Percentiles rank a stretch among this genome's conserved stretches.
phyloP scores from a whole-genome alignment of 2,797 vertebrate species.

The Neosilurus hyrtlii region DNA sequence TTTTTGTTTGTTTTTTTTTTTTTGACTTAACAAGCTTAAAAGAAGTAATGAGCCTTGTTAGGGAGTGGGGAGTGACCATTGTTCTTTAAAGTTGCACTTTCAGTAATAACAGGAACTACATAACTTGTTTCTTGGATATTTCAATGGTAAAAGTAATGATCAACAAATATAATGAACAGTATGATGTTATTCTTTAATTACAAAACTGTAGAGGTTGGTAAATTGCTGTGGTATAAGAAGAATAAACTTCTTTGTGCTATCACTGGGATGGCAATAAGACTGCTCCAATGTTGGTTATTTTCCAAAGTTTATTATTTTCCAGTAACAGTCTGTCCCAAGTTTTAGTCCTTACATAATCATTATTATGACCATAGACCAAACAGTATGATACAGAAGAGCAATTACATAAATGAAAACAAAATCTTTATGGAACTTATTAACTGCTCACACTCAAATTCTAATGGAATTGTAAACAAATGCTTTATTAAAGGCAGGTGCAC shows the following conservation, averaged over 20 bases:
- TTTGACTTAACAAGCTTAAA: background rate
- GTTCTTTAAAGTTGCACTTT: background rate
- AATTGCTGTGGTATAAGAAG: background rate
- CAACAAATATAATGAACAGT: background rate
- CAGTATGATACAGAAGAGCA: background rate
- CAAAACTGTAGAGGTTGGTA: background rate
- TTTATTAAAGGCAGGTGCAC: conserved; percentile 4
- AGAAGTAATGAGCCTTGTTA: background rate
- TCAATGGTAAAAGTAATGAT: background rate
- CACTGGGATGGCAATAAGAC: background rate
- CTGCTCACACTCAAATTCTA: background rate
- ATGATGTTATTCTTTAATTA: background rate
- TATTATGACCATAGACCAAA: background rate
- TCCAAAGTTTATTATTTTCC: conserved; percentile 2
- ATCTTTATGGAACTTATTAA: background rate
- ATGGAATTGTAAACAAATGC: background rate
- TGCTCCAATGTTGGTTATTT: background rate
- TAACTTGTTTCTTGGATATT: background rate
- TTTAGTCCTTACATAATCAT: background rate
- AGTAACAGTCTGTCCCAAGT: background rate
- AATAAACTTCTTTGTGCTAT: background rate
- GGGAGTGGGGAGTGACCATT: background rate
- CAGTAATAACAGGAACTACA: background rate
- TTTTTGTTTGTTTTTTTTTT: background rate
- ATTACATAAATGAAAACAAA: background rate